Evolutionary conservation across 2,797 vertebrate species (phyloP), one percentile per base, ranked within the genome.

Genomic region (Saxicola maurus): DNA sequence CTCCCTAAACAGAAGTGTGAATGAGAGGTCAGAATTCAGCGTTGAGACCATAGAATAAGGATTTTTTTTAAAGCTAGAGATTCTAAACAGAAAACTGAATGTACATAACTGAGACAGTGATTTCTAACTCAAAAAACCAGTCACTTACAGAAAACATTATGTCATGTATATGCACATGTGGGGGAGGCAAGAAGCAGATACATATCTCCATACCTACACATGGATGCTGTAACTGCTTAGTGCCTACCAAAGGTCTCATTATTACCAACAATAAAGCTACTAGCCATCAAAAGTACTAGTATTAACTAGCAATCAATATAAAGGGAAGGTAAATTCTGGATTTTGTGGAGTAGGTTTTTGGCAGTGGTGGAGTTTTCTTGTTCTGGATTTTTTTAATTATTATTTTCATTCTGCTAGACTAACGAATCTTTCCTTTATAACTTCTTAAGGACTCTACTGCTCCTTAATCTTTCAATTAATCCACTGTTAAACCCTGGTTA

Each of bases 381-480:
- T 64, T 42, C 31, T 52, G 13, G 23, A 46, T 69, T 75, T 51
- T 33, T 30, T 15, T 16, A 24, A 9, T 13, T 2, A 57, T 30
- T 60, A 52, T 78, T 91, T 75, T 87, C 13, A 24, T 59, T 80
- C 62, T 74, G 4, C 21, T 24, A 62, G 27, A 78, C 52, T 38
- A 91, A 18, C 24, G 67, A 57, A 59, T 78, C 6, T 57, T 76
- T 82, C 43, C 35, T 66, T 94, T 89, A 55, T 59, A 68, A 61
- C 79, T 89, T 81, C 74, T 78, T 82, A 61, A 59, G 56, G n/a
- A 66, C 40, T 42, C 64, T 66, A 81, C 16, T 78, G 56, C 80
- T 91, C 15, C 64, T 71, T 93, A 93, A 93, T 84, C 75, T 92
- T 61, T 65, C 82, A 71, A 78, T 86, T 95, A 96, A 94, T 95